Conservation (phyloP, 1,140 invertebrate species). For the Metopolophium dirhodum region DNA sequence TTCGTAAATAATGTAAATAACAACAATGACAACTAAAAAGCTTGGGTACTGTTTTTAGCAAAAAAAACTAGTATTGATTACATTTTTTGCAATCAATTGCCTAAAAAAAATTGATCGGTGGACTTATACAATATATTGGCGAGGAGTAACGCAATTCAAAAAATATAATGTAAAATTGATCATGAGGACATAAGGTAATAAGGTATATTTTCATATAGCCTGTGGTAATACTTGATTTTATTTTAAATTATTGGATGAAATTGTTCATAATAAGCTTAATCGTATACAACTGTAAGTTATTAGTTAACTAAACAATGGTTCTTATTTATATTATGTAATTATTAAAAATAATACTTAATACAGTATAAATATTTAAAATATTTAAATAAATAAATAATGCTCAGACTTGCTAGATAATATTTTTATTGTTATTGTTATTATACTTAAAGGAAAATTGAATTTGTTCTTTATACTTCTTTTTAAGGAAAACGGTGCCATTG, state of each 20-base stretch:
- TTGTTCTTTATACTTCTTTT: neutral
- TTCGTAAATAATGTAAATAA: neutral
- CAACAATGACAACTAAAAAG: neutral
- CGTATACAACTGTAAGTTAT: neutral
- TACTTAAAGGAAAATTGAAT: conserved; percentile 3
- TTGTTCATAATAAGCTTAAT: neutral
- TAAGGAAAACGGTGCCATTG: neutral
- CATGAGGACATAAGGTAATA: too few relatives aligned
- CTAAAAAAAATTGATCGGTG: neutral
- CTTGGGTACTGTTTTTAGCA: neutral
- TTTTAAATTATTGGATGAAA: too few relatives aligned
- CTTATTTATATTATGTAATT: neutral
- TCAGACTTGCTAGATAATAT: neutral
- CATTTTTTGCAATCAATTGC: neutral
- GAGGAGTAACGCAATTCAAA: neutral
- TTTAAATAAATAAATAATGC: neutral
- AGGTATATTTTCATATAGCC: neutral
- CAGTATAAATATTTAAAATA: neutral
- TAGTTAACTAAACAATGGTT: neutral
- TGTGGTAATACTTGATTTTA: neutral
- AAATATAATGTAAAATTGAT: neutral
- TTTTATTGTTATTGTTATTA: neutral
- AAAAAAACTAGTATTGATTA: neutral
- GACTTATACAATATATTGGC: too few relatives aligned
- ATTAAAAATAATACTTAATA: neutral